Conservation (phyloP, 2,888 invertebrate species). For the Heliothis peltigera region DNA sequence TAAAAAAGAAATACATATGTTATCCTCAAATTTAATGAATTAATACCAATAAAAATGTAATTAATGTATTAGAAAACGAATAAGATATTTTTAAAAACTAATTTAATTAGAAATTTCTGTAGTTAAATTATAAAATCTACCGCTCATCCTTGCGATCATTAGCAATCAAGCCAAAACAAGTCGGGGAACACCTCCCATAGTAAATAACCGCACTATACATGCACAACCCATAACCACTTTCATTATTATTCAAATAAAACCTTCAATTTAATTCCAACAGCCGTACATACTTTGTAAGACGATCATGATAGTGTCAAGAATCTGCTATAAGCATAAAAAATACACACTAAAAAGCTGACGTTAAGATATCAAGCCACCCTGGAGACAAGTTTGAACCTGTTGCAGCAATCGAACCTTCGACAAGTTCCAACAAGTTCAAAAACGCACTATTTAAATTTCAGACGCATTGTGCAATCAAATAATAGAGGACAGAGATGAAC, state of each 20-base stretch:
- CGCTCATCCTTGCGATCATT: constrained; percentile 19
- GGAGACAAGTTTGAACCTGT: constrained; percentile 81
- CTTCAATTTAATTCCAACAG: constrained; percentile 44
- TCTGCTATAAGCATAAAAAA: constrained; percentile 28
- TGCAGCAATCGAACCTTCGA: constrained; percentile 61
- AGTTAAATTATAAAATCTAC: background rate
- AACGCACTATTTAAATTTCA: constrained; percentile 46
- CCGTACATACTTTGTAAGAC: constrained; percentile 42
- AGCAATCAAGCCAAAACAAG: constrained; percentile 3
- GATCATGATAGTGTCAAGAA: constrained; percentile 43
- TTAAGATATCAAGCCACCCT: constrained; percentile 41
- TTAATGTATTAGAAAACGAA: background rate
- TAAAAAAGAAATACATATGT: background rate
- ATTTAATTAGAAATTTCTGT: background rate
- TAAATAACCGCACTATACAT: constrained; percentile 40
- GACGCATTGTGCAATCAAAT: constrained; percentile 67
- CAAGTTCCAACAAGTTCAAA: constrained; percentile 74
- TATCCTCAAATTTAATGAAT: background rate
- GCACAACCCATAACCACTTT: constrained; percentile 37
- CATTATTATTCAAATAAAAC: constrained; percentile 57
- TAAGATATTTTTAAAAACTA: background rate
- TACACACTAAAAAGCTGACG: constrained; percentile 54
- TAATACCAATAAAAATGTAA: background rate
- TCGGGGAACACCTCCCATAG: constrained; percentile 16
- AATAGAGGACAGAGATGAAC: constrained; percentile 56